These are phyloP conservation scores for Ascidia mentula DNA, from an alignment of 23 tunicate species.

Conservation along the genomic window DNA sequence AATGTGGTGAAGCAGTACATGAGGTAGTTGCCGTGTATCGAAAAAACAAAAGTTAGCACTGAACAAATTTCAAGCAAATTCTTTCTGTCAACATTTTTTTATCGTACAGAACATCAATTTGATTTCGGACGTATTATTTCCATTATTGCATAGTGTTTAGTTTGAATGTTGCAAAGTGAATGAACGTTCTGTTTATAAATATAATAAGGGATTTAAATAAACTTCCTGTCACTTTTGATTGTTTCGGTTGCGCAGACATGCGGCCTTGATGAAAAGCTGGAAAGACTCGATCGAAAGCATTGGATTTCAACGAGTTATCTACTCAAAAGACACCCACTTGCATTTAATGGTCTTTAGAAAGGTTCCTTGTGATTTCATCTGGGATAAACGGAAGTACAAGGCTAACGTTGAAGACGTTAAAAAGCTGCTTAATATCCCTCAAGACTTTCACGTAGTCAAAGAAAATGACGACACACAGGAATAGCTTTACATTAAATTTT, in stretches of 20 bases:
- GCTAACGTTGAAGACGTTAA: background rate
- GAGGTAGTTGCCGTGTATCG: no score
- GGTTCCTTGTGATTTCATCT: constrained; percentile 57
- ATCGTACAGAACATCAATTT: no score
- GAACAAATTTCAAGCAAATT: no score
- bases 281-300: constrained; percentile 59
- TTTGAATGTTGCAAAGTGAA: no score
- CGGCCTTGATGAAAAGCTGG: constrained; percentile 71
- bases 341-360: constrained; percentile 83
- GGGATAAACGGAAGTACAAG: constrained; percentile 40
- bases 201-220: no score
- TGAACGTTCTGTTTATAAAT: no score
- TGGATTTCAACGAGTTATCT: constrained; percentile 65
- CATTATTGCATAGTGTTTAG: no score
- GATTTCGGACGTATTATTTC: no score
- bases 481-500: background rate
- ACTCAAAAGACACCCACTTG: constrained; percentile 62
- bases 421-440: background rate
- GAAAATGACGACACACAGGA: background rate
- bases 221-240: no score
- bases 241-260: constrained; percentile 62
- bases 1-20: no score
- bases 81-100: no score
- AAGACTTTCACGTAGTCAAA: background rate
- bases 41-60: no score